Percentiles rank a stretch among this genome's conserved stretches.
phyloP scores from a whole-genome alignment of 1,140 invertebrate genomes.

The Planococcus citri region DNA sequence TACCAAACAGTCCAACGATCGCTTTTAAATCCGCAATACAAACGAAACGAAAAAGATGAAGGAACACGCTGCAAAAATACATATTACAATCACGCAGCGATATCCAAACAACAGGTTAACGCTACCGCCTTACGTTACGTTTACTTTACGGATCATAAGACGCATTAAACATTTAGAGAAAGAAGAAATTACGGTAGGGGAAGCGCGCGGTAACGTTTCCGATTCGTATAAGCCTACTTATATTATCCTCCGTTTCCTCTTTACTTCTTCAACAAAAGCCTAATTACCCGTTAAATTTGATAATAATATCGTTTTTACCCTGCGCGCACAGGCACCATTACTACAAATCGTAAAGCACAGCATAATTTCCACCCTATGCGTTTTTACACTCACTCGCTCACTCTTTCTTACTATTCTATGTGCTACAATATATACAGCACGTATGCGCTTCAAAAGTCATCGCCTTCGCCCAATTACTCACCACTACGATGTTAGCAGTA shows the following conservation, averaged over 20 bases:
- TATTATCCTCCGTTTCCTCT: slow-evolving; percentile 9
- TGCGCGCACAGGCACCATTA: background rate
- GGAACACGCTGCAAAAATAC: background rate
- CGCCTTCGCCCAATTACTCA: too few relatives aligned
- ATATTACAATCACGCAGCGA: background rate
- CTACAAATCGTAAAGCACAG: background rate
- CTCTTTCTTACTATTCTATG: background rate
- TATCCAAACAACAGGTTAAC: slow-evolving; percentile 14
- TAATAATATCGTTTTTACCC: slow-evolving; percentile 17
- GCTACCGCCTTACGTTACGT: background rate
- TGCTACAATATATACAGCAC: background rate
- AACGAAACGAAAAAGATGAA: background rate
- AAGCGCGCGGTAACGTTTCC: background rate
- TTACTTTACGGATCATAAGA: slow-evolving; percentile 19
- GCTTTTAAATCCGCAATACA: background rate
- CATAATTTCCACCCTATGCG: background rate
- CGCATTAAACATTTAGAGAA: slow-evolving; percentile 5
- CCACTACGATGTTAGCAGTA: too few relatives aligned
- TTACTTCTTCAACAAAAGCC: slow-evolving; percentile 1
- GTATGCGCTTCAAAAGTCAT: too few relatives aligned
- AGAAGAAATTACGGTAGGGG: background rate
- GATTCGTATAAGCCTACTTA: slow-evolving; percentile 14
- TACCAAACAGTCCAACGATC: background rate
- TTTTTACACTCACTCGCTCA: background rate
- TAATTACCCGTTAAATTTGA: slow-evolving; percentile 20